Evolutionary conservation across 2,888 invertebrate species (phyloP).

Genomic region (Hypercompe scribonia): DNA sequence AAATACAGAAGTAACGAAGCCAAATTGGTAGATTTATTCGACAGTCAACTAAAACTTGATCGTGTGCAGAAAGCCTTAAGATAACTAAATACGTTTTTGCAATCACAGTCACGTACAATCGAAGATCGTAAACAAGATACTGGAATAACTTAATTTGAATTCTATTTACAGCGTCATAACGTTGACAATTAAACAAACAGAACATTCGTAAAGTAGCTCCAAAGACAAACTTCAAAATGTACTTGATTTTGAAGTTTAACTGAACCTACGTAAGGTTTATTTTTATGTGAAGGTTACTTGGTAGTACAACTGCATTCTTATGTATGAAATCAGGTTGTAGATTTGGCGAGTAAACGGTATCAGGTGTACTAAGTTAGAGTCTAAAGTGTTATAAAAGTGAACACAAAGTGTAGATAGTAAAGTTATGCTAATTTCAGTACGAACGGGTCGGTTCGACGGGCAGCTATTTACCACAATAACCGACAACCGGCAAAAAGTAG

Average conservation of each 20-base stretch:
- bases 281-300: neutral
- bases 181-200: neutral
- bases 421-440: too few species aligned
- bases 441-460: too few species aligned
- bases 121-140: slow-evolving; percentile 12
- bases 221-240: neutral
- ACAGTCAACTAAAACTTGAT: slow-evolving; percentile 2
- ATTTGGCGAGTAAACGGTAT: slow-evolving; percentile 10
- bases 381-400: slow-evolving; percentile 4
- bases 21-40: neutral
- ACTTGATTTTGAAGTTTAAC: slow-evolving; percentile 5
- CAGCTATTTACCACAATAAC: too few species aligned
- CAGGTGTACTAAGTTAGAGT: slow-evolving; percentile 5
- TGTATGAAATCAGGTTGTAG: slow-evolving; percentile 10
- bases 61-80: slow-evolving; percentile 10
- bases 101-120: slow-evolving; percentile 13
- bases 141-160: slow-evolving; percentile 7
- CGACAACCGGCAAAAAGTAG: too few species aligned
- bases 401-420: too few species aligned
- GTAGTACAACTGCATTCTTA: slow-evolving; percentile 12
- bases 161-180: neutral
- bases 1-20: neutral
- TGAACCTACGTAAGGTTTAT: neutral
- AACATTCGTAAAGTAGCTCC: neutral
- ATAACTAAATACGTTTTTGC: slow-evolving; percentile 19